Evolutionary conservation across 1,140 invertebrate species (phyloP).

Genomic region (Agrilus planipennis): DNA sequence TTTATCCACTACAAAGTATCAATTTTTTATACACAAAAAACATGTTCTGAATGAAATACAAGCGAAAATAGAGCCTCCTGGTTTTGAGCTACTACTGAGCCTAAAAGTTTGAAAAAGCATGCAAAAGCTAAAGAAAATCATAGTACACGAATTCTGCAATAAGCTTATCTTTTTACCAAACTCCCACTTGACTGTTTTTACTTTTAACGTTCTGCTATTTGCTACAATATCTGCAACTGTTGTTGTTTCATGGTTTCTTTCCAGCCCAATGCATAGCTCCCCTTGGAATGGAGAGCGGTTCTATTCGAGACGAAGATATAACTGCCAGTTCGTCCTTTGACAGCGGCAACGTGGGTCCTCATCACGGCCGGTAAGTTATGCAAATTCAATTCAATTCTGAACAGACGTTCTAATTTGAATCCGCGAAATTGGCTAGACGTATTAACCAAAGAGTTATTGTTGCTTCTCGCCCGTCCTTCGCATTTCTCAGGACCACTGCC

Average conservation of each 20-base stretch:
- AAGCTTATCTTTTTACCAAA: neutral
- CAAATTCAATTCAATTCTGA: no score
- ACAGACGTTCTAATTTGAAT: no score
- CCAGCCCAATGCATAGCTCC: constrained; percentile 69
- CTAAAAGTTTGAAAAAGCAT: neutral
- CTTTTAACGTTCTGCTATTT: neutral
- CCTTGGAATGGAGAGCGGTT: constrained; percentile 81
- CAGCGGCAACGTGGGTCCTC: constrained; percentile 77
- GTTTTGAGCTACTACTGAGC: neutral
- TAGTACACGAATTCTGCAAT: no score
- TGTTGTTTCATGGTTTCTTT: constrained; percentile 25
- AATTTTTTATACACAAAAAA: no score
- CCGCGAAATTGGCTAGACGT: no score
- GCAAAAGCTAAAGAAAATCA: neutral
- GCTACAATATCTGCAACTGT: neutral
- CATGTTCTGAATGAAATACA: neutral
- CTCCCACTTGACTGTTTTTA: neutral
- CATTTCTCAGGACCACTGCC: no score
- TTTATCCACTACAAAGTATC: no score
- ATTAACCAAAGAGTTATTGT: no score
- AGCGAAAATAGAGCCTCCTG: neutral
- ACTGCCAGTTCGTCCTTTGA: constrained; percentile 85
- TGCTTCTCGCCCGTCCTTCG: no score
- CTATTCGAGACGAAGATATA: constrained; percentile 72
- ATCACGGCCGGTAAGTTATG: constrained; percentile 72